Percentiles rank a stretch among this genome's conserved stretches.
phyloP scores from a whole-genome alignment of 2,113 vertebrate species.

The Cercocebus atys region DNA sequence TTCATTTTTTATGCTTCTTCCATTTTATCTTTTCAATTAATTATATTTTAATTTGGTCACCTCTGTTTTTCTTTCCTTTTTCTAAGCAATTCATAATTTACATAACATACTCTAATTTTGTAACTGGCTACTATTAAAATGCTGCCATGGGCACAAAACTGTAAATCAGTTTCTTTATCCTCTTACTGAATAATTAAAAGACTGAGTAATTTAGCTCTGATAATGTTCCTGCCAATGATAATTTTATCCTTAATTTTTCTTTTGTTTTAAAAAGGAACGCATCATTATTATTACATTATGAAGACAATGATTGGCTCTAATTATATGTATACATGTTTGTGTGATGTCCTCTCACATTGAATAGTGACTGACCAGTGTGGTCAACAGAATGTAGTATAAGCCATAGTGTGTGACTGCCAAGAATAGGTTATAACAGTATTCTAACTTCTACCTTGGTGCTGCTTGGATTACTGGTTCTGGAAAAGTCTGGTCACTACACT shows the following conservation, averaged over 20 bases:
- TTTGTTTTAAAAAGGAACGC: background rate
- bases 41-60: background rate
- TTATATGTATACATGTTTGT: background rate
- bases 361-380: background rate
- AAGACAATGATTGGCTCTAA: background rate
- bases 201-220: background rate
- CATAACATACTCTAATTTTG: background rate
- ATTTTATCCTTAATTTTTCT: background rate
- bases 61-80: background rate
- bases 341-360: background rate
- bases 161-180: background rate
- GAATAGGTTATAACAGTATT: background rate
- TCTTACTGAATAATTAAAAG: background rate
- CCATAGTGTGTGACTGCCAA: background rate
- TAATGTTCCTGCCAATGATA: background rate
- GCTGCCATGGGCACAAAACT: background rate
- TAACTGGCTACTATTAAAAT: background rate
- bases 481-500: background rate
- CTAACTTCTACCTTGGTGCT: background rate
- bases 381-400: background rate
- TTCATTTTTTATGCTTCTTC: background rate
- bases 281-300: background rate
- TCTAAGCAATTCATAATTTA: background rate
- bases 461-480: background rate
- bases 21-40: background rate